phyloP scores from a whole-genome alignment of 2,113 vertebrate genomes.

The Ailuropoda melanoleuca region DNA sequence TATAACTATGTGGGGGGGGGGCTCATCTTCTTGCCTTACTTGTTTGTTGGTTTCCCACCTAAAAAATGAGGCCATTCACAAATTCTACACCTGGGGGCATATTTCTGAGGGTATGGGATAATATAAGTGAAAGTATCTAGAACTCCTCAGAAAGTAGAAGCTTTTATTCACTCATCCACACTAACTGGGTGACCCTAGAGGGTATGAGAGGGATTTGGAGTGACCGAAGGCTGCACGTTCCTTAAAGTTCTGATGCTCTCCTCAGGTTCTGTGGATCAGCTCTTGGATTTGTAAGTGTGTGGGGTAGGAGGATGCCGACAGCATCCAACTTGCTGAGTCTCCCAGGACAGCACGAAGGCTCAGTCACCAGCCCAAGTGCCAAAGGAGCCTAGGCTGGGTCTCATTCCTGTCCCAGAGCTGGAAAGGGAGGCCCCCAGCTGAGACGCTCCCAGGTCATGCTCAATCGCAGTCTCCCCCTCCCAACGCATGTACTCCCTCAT shows the following conservation, averaged over 20 bases:
- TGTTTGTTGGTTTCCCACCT: background rate
- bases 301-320: background rate
- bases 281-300: background rate
- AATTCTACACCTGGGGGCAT: background rate
- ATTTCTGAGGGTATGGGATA: background rate
- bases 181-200: background rate
- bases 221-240: background rate
- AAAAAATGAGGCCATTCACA: conserved; percentile 2
- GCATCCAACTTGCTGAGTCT: background rate
- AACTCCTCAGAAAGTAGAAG: background rate
- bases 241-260: background rate
- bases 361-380: background rate
- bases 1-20: background rate
- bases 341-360: background rate
- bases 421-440: background rate
- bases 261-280: background rate
- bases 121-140: background rate
- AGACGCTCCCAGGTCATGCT: background rate
- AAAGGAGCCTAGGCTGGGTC: background rate
- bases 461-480: background rate
- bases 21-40: background rate
- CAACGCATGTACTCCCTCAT: fast-evolving
- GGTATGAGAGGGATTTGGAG: background rate
- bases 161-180: background rate
- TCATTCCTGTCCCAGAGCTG: background rate